These are phyloP conservation scores for Thunnus albacares DNA, from an alignment of 2,797 vertebrate species.

Conservation along the genomic window DNA sequence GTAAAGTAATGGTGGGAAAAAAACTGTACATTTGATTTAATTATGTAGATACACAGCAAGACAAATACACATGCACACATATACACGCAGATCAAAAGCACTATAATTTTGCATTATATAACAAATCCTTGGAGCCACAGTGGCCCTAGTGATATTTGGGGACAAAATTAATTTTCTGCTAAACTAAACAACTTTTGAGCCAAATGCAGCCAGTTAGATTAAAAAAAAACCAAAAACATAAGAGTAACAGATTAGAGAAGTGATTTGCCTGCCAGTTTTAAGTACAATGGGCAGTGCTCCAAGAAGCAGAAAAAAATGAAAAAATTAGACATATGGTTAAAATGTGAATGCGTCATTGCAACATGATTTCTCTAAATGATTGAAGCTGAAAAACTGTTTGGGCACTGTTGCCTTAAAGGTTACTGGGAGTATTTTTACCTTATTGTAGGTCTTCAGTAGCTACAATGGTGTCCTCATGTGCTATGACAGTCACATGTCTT, in stretches of 20 bases:
- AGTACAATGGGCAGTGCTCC: constrained; percentile 51
- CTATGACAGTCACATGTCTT: not conserved
- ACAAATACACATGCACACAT: constrained; percentile 3
- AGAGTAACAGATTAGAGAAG: constrained; percentile 51
- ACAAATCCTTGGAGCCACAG: constrained; percentile 44
- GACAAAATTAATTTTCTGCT: constrained; percentile 50
- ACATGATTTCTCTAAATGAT: constrained; percentile 37
- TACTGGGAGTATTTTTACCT: constrained; percentile 17
- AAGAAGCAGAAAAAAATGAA: constrained; percentile 30
- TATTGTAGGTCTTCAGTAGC: constrained; percentile 2
- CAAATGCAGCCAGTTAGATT: constrained; percentile 40
- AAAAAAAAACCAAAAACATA: constrained; percentile 7
- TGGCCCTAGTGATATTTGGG: constrained; percentile 51
- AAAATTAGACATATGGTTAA: constrained; percentile 39
- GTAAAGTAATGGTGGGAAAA: not conserved
- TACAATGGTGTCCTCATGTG: not conserved
- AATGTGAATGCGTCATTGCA: constrained; percentile 51
- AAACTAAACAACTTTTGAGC: constrained; percentile 59
- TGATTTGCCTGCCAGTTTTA: constrained; percentile 42
- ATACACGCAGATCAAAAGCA: constrained; percentile 23
- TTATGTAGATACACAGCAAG: not conserved
- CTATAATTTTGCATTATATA: constrained; percentile 38
- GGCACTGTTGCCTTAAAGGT: constrained; percentile 17
- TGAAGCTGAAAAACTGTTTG: constrained; percentile 38
- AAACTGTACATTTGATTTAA: not conserved